phyloP scores from a whole-genome alignment of 2,113 vertebrate genomes.

The Aramus guarauna region DNA sequence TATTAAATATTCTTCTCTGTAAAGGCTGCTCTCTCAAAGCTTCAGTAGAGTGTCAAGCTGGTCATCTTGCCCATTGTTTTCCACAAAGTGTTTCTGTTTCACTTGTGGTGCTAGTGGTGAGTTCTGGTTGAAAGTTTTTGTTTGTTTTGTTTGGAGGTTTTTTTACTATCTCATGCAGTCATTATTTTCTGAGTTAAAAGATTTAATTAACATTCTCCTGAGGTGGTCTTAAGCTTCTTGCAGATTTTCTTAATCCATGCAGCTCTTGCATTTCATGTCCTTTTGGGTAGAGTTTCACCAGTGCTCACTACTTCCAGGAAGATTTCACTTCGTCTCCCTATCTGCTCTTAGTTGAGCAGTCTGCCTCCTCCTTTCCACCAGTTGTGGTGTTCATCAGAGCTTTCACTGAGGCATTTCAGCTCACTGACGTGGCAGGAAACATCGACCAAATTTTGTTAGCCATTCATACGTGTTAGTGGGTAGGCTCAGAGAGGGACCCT shows the following conservation, averaged over 20 bases:
- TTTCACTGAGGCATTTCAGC: not conserved
- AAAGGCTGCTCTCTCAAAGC: not conserved
- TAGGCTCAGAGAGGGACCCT: accelerated
- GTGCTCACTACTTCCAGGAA: not conserved
- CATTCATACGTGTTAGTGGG: accelerated
- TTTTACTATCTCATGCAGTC: not conserved
- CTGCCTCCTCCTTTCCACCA: not conserved
- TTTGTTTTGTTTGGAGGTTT: not conserved
- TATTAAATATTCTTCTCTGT: not conserved
- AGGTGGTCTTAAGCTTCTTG: not conserved
- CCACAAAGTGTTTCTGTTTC: not conserved
- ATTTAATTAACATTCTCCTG: not conserved
- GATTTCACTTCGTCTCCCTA: not conserved
- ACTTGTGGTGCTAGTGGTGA: not conserved
- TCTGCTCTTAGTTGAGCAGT: not conserved
- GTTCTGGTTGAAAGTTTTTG: not conserved
- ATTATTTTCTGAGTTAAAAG: not conserved
- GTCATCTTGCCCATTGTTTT: not conserved
- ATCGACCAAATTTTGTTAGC: not conserved
- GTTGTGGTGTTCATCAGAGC: not conserved
- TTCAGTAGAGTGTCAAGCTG: not conserved
- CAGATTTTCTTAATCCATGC: not conserved
- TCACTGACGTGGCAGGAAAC: not conserved
- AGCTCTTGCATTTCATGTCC: accelerated
- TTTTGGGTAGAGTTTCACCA: not conserved